Percentiles rank a stretch among this genome's conserved stretches.
These are phyloP conservation scores for Leptobrachium ailaonicum DNA, from an alignment of 2,113 vertebrate genomes.

Conservation along the genomic window DNA sequence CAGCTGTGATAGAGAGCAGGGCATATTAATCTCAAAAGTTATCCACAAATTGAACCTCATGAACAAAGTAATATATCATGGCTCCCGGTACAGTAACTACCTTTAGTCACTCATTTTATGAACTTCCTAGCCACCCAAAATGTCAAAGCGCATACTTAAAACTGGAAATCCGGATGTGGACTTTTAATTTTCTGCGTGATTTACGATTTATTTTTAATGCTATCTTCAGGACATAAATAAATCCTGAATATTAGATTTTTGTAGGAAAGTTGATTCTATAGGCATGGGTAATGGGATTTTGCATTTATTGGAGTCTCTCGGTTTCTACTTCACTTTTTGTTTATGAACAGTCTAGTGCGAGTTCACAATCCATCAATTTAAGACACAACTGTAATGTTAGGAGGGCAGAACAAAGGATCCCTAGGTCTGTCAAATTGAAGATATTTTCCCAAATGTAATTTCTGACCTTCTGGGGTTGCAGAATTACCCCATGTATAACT, in stretches of 20 bases:
- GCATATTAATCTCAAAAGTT: slow-evolving; percentile 39
- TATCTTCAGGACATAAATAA: slow-evolving; percentile 4
- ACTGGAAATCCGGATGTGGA: background rate
- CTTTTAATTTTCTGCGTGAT: slow-evolving; percentile 1
- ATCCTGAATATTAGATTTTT: background rate
- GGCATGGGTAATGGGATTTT: background rate
- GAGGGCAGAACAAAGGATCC: too few relatives aligned
- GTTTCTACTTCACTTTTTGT: too few relatives aligned
- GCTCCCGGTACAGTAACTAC: slow-evolving; percentile 11
- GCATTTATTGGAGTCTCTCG: too few relatives aligned
- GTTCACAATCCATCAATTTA: too few relatives aligned
- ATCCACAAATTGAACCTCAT: slow-evolving; percentile 44
- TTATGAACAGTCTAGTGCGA: too few relatives aligned
- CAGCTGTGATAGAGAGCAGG: slow-evolving; percentile 7
- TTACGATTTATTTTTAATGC: background rate
- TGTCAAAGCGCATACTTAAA: slow-evolving; percentile 16
- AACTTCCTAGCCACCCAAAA: background rate
- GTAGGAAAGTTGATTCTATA: background rate
- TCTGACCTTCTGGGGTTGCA: too few relatives aligned
- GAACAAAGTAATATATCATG: slow-evolving; percentile 38
- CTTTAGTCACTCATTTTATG: slow-evolving; percentile 19
- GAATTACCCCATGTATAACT: too few relatives aligned
- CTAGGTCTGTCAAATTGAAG: too few relatives aligned
- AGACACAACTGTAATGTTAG: too few relatives aligned
- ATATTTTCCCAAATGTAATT: too few relatives aligned